Percentiles rank a stretch among this genome's conserved stretches.
Evolutionary conservation across 2,113 vertebrate species (phyloP).

Genomic region (Catharus fuscescens): DNA sequence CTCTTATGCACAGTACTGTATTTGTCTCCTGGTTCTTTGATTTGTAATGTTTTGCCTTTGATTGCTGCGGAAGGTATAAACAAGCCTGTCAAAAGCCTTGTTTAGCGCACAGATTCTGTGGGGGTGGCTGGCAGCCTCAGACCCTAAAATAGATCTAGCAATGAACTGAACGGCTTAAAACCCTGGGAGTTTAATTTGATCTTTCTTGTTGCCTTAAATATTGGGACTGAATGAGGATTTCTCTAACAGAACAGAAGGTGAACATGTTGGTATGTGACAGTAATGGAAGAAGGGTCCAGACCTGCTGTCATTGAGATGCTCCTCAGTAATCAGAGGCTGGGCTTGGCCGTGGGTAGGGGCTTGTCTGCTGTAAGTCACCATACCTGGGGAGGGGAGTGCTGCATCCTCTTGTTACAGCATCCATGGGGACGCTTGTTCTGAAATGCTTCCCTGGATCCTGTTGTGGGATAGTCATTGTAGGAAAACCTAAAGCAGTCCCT

Average conservation of each 20-base stretch:
- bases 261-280: slow-evolving; percentile 42
- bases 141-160: slow-evolving; percentile 59
- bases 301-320: slow-evolving; percentile 47
- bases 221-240: slow-evolving; percentile 46
- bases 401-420: not conserved
- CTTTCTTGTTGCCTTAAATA: slow-evolving; percentile 56
- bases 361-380: not conserved
- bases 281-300: slow-evolving; percentile 46
- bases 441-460: not conserved
- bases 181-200: slow-evolving; percentile 44
- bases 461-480: not conserved
- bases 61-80: slow-evolving; percentile 54
- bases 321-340: not conserved
- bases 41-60: slow-evolving; percentile 57
- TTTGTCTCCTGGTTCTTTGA: slow-evolving; percentile 58
- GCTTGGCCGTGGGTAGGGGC: fast-evolving
- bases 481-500: not conserved
- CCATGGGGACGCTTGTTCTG: fast-evolving
- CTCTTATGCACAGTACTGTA: not conserved
- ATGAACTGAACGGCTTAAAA: slow-evolving; percentile 32
- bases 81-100: slow-evolving; percentile 59
- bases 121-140: slow-evolving; percentile 52
- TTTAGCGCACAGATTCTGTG: slow-evolving; percentile 6
- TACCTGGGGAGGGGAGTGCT: not conserved
- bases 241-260: slow-evolving; percentile 56